Evolutionary conservation across 1,140 invertebrate species (phyloP).

Genomic region (Drosophila aff.): DNA sequence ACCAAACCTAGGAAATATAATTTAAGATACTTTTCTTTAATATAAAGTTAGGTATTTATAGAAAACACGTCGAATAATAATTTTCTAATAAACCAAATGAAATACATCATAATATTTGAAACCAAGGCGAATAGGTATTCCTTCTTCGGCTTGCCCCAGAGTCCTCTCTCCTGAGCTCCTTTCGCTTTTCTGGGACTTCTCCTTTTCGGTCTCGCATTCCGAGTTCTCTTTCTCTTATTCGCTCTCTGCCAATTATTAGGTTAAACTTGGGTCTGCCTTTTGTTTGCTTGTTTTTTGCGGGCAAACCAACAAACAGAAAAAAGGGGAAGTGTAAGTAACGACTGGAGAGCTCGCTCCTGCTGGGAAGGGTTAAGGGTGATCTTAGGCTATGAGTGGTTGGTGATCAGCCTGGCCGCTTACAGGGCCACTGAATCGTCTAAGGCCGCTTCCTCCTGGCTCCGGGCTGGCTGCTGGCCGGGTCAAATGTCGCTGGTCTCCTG

Average conservation of each 20-base stretch:
- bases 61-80: not conserved
- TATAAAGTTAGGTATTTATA: not conserved
- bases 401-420: conserved; percentile 69
- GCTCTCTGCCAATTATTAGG: conserved; percentile 51
- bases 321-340: conserved; percentile 16
- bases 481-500: conserved; percentile 87
- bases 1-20: no score
- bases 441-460: conserved; percentile 48
- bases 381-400: conserved; percentile 45
- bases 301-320: conserved; percentile 32
- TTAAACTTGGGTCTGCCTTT: conserved; percentile 52
- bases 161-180: not conserved
- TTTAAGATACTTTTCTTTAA: not conserved
- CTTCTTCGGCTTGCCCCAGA: conserved; percentile 6
- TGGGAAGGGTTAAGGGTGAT: conserved; percentile 7
- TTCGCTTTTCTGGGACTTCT: conserved; percentile 22
- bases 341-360: not conserved
- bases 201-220: conserved; percentile 17
- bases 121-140: conserved; percentile 4
- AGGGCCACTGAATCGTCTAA: conserved; percentile 84
- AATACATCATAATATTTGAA: not conserved
- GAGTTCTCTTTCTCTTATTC: conserved; percentile 5
- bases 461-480: conserved; percentile 59
- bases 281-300: conserved; percentile 45
- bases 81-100: not conserved